A percentile compares a stretch with the other conserved stretches of the same genome.
These are phyloP conservation scores for Crematogaster levior DNA, from an alignment of 2,888 invertebrate genomes.

Conservation along the genomic window DNA sequence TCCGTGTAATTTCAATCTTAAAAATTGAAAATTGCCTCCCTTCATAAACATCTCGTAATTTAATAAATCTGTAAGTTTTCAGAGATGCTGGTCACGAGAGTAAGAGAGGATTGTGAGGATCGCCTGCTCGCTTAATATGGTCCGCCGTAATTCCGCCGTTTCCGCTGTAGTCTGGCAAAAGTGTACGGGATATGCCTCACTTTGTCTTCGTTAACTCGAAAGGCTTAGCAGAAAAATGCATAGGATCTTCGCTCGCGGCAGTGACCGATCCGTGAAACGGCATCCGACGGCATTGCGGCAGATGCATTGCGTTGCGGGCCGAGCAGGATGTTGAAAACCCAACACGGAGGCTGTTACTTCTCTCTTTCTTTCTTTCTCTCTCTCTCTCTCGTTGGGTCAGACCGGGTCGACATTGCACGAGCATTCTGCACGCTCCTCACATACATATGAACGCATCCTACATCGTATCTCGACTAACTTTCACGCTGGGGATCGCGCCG, in stretches of 20 bases:
- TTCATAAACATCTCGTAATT: slow-evolving; percentile 16
- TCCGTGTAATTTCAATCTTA: not conserved
- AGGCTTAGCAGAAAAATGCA: slow-evolving; percentile 41
- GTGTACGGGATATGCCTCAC: slow-evolving; percentile 37
- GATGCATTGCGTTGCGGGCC: slow-evolving; percentile 51
- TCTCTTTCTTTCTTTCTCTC: slow-evolving; percentile 26
- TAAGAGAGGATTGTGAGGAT: slow-evolving; percentile 22
- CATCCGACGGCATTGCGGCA: slow-evolving; percentile 29
- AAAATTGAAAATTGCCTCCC: slow-evolving; percentile 15
- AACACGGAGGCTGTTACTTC: slow-evolving; percentile 69
- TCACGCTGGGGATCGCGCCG: slow-evolving; percentile 60
- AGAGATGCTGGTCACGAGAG: slow-evolving; percentile 21
- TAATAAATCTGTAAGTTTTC: slow-evolving; percentile 10
- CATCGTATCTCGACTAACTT: slow-evolving; percentile 68
- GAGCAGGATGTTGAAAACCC: slow-evolving; percentile 76
- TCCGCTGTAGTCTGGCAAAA: slow-evolving; percentile 29
- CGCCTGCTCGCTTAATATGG: slow-evolving; percentile 30
- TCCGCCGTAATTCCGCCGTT: slow-evolving; percentile 29
- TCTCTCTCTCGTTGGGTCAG: slow-evolving; percentile 71
- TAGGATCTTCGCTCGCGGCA: slow-evolving; percentile 48
- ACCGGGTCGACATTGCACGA: slow-evolving; percentile 76
- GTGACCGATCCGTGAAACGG: slow-evolving; percentile 42
- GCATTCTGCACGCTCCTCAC: slow-evolving; percentile 77
- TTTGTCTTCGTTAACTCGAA: slow-evolving; percentile 51
- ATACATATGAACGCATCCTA: slow-evolving; percentile 75